Conservation (phyloP, 1,140 invertebrate species). For the Caenorhabditis latens region DNA sequence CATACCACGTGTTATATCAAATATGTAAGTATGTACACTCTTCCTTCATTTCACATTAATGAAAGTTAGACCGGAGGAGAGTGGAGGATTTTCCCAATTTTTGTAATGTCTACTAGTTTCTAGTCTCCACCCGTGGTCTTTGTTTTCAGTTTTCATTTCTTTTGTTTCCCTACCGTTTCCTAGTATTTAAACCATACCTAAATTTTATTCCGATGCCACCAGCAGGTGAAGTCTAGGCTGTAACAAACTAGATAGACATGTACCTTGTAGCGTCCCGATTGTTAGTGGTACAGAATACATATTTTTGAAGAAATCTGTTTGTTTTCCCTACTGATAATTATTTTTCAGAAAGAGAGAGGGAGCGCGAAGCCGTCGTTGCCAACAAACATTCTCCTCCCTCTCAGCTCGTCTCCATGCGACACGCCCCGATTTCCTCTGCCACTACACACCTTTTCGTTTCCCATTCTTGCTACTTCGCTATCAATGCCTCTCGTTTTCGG, state of each 20-base stretch:
- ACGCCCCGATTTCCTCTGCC: not conserved
- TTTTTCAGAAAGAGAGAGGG: not conserved
- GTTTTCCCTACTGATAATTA: not conserved
- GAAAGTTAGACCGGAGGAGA: not conserved
- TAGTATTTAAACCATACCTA: not conserved
- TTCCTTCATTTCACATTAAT: not conserved
- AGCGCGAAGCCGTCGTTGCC: not conserved
- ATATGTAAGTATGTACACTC: not conserved
- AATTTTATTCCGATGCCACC: not conserved
- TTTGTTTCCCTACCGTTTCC: not conserved
- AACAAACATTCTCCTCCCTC: not conserved
- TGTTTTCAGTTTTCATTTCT: not conserved
- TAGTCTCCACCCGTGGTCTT: not conserved
- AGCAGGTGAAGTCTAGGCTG: too few species aligned
- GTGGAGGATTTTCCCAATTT: not conserved
- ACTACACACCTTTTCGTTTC: not conserved
- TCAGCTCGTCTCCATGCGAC: not conserved
- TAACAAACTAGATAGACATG: too few species aligned
- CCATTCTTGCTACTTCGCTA: not conserved
- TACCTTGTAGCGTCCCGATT: too few species aligned
- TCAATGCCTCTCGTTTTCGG: not conserved
- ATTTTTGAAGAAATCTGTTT: not conserved
- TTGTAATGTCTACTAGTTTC: conserved; percentile 12
- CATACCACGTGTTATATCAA: not conserved
- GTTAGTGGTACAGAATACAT: not conserved